phyloP scores from a whole-genome alignment of 1,140 invertebrate genomes.

The Oreohelix idahoensis region DNA sequence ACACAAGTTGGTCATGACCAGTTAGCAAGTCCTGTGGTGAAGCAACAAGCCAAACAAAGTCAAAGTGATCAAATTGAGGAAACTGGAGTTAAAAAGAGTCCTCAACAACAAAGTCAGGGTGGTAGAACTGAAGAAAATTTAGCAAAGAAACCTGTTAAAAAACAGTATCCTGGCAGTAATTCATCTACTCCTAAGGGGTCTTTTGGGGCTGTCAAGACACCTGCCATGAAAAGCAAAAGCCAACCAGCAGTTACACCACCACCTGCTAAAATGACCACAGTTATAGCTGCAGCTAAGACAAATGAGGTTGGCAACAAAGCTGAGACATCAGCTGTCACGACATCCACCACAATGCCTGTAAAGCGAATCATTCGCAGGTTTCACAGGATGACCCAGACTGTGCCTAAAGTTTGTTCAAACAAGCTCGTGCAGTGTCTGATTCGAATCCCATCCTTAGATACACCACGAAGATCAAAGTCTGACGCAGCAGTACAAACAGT shows the following conservation, averaged over 20 bases:
- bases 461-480: background rate
- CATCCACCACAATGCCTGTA: background rate
- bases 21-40: background rate
- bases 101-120: background rate
- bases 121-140: background rate
- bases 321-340: background rate
- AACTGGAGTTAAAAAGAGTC: background rate
- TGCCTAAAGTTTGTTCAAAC: background rate
- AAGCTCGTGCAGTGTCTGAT: constrained; percentile 24
- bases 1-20: background rate
- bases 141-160: background rate
- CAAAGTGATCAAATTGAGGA: background rate
- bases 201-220: background rate
- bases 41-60: background rate
- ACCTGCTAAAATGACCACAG: background rate
- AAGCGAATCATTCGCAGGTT: constrained; percentile 17
- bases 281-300: background rate
- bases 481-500: background rate
- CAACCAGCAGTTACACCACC: background rate
- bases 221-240: background rate
- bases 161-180: background rate
- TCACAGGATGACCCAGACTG: constrained; percentile 6
- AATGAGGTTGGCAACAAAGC: background rate
- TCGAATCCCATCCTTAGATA: background rate
- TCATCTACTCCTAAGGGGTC: background rate